A percentile compares a stretch with the other conserved stretches of the same genome.
Conservation (phyloP, 2,888 invertebrate genomes). For the Sphaerophoria taeniata region DNA sequence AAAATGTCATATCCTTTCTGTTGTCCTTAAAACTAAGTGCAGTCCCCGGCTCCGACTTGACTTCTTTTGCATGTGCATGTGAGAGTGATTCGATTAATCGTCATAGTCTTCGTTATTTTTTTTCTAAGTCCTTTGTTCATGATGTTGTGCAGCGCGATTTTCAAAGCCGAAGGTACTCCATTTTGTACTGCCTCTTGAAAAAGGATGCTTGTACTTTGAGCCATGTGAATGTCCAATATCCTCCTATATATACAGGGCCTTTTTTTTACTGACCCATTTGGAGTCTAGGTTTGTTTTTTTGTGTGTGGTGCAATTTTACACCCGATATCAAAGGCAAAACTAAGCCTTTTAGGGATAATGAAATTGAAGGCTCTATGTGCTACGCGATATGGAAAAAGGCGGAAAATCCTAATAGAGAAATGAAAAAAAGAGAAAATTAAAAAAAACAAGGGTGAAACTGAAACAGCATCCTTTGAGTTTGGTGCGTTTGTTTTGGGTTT, state of each 20-base stretch:
- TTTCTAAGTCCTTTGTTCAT: background rate
- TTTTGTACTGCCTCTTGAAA: constrained; percentile 48
- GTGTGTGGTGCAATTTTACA: constrained; percentile 45
- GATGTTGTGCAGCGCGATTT: constrained; percentile 29
- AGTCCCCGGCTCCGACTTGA: constrained; percentile 53
- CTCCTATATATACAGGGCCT: constrained; percentile 1
- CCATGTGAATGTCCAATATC: constrained; percentile 64
- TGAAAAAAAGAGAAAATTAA: background rate
- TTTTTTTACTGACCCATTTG: constrained; percentile 66
- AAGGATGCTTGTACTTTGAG: constrained; percentile 46
- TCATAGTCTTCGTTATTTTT: constrained; percentile 35
- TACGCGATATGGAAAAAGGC: constrained; percentile 54
- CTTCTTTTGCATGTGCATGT: constrained; percentile 56
- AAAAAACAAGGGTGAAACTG: constrained; percentile 11
- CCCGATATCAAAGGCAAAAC: constrained; percentile 61
- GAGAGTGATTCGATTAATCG: constrained; percentile 71
- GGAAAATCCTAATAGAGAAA: background rate
- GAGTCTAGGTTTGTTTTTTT: constrained; percentile 37
- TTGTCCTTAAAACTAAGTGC: constrained; percentile 59
- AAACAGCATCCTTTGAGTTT: constrained; percentile 61
- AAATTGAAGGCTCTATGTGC: constrained; percentile 68
- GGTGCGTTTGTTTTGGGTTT: constrained; percentile 67
- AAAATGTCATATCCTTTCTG: constrained; percentile 30
- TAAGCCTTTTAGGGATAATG: constrained; percentile 73
- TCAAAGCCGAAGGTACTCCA: constrained; percentile 51